Conservation (phyloP, 2,888 invertebrate genomes). For the Drosophila flavopinicola region DNA sequence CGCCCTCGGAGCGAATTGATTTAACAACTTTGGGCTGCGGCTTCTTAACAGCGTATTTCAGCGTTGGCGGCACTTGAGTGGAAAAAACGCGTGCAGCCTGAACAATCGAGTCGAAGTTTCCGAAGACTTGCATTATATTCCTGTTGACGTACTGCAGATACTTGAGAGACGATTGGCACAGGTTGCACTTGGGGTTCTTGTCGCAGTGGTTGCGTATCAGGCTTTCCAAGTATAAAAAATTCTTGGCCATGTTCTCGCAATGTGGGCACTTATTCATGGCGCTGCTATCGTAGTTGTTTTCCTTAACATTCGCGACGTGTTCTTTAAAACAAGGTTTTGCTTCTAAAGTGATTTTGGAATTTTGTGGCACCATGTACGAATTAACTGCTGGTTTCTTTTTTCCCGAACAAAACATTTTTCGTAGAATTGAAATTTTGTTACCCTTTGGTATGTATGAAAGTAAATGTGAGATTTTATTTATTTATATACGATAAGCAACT, state of each 20-base stretch:
- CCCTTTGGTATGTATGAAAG: slow-evolving; percentile 57
- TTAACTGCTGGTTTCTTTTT: slow-evolving; percentile 57
- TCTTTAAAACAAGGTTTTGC: slow-evolving; percentile 34
- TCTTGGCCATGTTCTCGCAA: slow-evolving; percentile 82
- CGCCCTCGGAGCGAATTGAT: slow-evolving; percentile 43
- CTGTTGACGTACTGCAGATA: slow-evolving; percentile 78
- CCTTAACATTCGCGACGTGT: slow-evolving; percentile 43
- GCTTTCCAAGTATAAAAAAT: slow-evolving; percentile 79
- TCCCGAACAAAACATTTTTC: slow-evolving; percentile 73
- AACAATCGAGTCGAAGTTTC: slow-evolving; percentile 68
- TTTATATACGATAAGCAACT: background rate
- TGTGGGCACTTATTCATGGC: slow-evolving; percentile 65
- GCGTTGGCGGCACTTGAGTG: slow-evolving; percentile 43
- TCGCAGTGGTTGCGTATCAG: slow-evolving; percentile 72
- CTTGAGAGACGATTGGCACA: slow-evolving; percentile 75
- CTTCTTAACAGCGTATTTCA: slow-evolving; percentile 55
- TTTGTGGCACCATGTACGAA: slow-evolving; percentile 72
- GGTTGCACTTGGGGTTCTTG: slow-evolving; percentile 58
- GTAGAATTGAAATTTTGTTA: slow-evolving; percentile 76
- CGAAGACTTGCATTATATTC: slow-evolving; percentile 76
- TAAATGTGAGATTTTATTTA: slow-evolving; percentile 18
- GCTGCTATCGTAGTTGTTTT: slow-evolving; percentile 42
- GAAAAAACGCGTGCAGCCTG: slow-evolving; percentile 67
- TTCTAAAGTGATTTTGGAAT: slow-evolving; percentile 64
- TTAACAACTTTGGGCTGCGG: slow-evolving; percentile 7